Base-by-base conservation (phyloP, 2,797 vertebrate species). In the Phataginus tetradactyla region DNA sequence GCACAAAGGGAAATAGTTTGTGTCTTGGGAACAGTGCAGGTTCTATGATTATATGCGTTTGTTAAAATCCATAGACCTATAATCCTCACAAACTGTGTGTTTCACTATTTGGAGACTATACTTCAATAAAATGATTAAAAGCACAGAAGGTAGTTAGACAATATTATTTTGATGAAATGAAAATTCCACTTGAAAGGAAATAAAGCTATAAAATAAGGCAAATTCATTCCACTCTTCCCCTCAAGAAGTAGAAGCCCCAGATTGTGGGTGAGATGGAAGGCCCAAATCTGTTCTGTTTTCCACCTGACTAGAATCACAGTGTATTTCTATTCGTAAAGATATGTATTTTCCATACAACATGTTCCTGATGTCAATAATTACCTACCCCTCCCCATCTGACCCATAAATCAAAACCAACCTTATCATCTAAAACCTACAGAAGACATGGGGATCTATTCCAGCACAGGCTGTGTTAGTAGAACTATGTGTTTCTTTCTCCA, bases 141-240 rank as follows among this genome's bases (percentile, higher is more conserved):
- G n/a, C 21, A 23, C 34, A 84, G 53, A 78, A 86, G 15, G 49
- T 14, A 49, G 81, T 42, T 64, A 69, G 29, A 34, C 2, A 39
- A 15, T 15, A 49, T 27, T 74, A 37, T 75, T 75, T 42, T 59
- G 29, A 69, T 83, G n/a, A 80, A 59, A 74, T 34, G 39, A 64
- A 91, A 94, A 66, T 51, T 59, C 79, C 86, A 90, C 39, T 51
- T 68, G 64, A 74, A 91, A 90, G 57, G 42, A 88, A 72, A 86
- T 32, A 39, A 68, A 85, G 57, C 45, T 68, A 78, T 10, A 55
- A 84, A 93, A 51, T 23, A 34, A 29, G 42, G 27, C 17, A 69
- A 37, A 78, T 49, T 64, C 78, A 18, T 64, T 75, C 49, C 25
- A 59, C 55, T 84, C 45, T 57, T 92, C 27, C 10, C 17, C 12